These are phyloP conservation scores for Triplophysa dalaica DNA, from an alignment of 2,113 vertebrate species.

Conservation along the genomic window DNA sequence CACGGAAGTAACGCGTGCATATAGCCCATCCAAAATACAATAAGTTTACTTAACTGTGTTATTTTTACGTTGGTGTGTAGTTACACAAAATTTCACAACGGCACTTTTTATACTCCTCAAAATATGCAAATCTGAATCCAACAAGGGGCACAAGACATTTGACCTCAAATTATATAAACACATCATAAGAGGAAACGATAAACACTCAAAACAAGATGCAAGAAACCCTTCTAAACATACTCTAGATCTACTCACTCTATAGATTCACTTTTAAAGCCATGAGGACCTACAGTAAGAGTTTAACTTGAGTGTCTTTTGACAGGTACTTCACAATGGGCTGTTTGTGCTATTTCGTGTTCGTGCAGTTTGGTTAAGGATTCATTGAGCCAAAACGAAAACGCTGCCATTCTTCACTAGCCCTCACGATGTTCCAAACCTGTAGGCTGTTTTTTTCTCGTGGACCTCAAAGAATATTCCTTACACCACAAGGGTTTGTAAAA, in stretches of 20 bases:
- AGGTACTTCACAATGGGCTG: not conserved
- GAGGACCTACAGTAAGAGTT: not conserved
- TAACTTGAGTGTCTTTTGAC: not conserved
- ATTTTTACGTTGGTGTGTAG: not conserved
- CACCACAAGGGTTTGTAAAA: not conserved
- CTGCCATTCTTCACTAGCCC: not conserved
- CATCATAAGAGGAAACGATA: not conserved
- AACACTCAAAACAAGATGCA: not conserved
- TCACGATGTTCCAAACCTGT: not conserved
- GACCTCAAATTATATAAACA: constrained; percentile 15
- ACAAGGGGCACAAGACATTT: not conserved
- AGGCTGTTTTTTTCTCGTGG: too few species aligned
- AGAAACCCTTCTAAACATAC: constrained; percentile 4
- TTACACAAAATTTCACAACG: not conserved
- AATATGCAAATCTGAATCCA: not conserved
- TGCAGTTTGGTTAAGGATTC: not conserved
- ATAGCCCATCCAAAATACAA: not conserved
- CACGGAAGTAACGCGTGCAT: too few species aligned
- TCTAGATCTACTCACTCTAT: constrained; percentile 13
- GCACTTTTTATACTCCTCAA: not conserved
- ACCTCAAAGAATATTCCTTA: not conserved
- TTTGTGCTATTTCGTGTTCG: constrained; percentile 16
- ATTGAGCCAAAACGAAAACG: not conserved
- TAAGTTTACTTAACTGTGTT: not conserved
- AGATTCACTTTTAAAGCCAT: constrained; percentile 18